Percentiles rank a stretch among this genome's conserved stretches.
Conservation (phyloP, 2,113 vertebrate species). For the Furnarius figulus region DNA sequence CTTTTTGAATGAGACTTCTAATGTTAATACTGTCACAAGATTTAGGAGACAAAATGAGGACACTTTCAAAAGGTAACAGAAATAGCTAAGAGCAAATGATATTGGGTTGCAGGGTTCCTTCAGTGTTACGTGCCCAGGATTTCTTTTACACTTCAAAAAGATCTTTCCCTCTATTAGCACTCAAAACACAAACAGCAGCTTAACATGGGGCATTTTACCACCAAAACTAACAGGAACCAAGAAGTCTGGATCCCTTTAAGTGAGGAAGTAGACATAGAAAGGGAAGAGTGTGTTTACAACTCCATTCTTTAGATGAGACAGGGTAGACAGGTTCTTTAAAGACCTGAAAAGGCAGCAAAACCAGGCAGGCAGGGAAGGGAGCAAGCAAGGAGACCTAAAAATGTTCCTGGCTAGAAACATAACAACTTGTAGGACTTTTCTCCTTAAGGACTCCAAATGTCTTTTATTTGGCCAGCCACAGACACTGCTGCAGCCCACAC, state of each 20-base stretch:
- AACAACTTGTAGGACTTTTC: not conserved
- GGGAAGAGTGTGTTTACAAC: not conserved
- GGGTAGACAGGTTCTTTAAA: slow-evolving; percentile 10
- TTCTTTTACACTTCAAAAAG: not conserved
- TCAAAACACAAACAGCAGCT: not conserved
- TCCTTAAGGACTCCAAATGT: not conserved
- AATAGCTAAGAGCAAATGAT: not conserved
- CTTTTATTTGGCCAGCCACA: not conserved
- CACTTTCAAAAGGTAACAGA: not conserved
- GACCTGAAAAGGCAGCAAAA: slow-evolving; percentile 17
- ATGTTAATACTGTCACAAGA: not conserved
- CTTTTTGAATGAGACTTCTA: not conserved
- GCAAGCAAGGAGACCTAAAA: not conserved
- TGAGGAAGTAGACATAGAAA: not conserved
- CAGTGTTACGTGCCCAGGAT: not conserved
- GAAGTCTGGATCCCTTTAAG: not conserved
- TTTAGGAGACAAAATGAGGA: not conserved
- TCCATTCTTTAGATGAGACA: not conserved
- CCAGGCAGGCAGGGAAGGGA: not conserved
- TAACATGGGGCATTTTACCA: not conserved
- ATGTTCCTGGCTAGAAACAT: not conserved
- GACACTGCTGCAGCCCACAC: not conserved
- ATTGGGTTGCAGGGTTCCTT: not conserved
- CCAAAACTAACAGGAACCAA: not conserved
- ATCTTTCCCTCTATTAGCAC: not conserved